A percentile compares a stretch with the other conserved stretches of the same genome.
These are phyloP conservation scores for Emydocephalus ijimae DNA, from an alignment of 2,113 vertebrate species.

Conservation along the genomic window DNA sequence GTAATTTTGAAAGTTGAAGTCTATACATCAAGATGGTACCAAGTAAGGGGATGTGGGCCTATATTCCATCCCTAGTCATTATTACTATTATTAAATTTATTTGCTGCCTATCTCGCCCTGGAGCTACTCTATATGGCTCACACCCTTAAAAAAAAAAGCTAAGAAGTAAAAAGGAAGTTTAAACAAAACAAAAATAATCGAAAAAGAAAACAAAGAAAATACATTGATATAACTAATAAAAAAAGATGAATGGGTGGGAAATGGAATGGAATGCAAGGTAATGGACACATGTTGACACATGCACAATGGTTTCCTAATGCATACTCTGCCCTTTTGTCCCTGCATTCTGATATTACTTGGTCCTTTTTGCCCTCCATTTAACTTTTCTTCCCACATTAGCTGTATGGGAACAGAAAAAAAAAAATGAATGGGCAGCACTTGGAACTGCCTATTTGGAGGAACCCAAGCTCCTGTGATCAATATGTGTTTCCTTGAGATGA, in stretches of 20 bases:
- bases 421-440: neutral
- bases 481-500: too few species aligned
- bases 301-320: neutral
- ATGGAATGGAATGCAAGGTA: neutral
- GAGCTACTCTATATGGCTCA: too few species aligned
- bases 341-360: neutral
- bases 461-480: neutral
- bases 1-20: neutral
- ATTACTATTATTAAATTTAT: too few species aligned
- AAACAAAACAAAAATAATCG: too few species aligned
- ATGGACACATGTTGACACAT: neutral
- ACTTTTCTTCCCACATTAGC: neutral
- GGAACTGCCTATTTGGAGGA: neutral
- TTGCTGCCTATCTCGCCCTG: too few species aligned
- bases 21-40: neutral
- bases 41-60: neutral
- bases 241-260: too few species aligned
- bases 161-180: too few species aligned
- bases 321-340: neutral
- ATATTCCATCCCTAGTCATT: neutral
- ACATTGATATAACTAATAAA: too few species aligned
- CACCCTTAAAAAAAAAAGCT: too few species aligned
- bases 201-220: too few species aligned
- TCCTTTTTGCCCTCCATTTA: neutral
- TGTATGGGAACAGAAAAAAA: neutral